These are phyloP conservation scores for Apoda limacodes DNA, from an alignment of 2,888 invertebrate genomes.

Conservation along the genomic window DNA sequence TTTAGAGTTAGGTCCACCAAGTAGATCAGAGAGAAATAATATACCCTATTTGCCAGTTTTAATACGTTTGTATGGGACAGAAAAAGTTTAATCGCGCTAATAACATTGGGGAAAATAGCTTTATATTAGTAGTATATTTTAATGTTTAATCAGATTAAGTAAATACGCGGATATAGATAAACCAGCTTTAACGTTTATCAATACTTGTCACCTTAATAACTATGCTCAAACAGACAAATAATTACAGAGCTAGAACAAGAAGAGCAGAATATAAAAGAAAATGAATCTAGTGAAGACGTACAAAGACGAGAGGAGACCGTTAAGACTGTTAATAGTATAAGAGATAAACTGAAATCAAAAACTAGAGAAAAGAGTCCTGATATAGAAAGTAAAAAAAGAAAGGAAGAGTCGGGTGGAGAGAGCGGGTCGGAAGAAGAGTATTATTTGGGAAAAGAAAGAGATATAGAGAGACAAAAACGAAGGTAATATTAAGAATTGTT, in stretches of 20 bases:
- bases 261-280: slow-evolving; percentile 33
- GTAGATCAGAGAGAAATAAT: too few relatives aligned
- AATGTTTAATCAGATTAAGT: too few relatives aligned
- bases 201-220: slow-evolving; percentile 2
- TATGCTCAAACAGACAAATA: too few relatives aligned
- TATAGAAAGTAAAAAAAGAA: slow-evolving; percentile 31
- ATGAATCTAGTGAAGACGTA: slow-evolving; percentile 26
- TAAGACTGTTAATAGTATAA: slow-evolving; percentile 41
- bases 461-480: slow-evolving; percentile 69
- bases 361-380: slow-evolving; percentile 35
- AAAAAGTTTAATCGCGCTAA: too few relatives aligned
- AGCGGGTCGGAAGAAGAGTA: slow-evolving; percentile 68
- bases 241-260: slow-evolving; percentile 48
- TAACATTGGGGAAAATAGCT: too few relatives aligned
- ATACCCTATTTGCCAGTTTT: too few relatives aligned
- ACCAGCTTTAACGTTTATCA: too few relatives aligned
- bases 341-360: slow-evolving; percentile 41
- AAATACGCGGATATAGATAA: too few relatives aligned
- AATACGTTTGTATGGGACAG: too few relatives aligned
- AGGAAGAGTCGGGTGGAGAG: slow-evolving; percentile 24
- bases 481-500: too few relatives aligned
- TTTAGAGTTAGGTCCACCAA: too few relatives aligned
- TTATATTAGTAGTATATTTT: too few relatives aligned
- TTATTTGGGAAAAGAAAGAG: slow-evolving; percentile 74
- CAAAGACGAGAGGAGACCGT: slow-evolving; percentile 39